Base-by-base conservation (phyloP, 2,113 vertebrate genomes). In the Psephotus haematonotus region DNA sequence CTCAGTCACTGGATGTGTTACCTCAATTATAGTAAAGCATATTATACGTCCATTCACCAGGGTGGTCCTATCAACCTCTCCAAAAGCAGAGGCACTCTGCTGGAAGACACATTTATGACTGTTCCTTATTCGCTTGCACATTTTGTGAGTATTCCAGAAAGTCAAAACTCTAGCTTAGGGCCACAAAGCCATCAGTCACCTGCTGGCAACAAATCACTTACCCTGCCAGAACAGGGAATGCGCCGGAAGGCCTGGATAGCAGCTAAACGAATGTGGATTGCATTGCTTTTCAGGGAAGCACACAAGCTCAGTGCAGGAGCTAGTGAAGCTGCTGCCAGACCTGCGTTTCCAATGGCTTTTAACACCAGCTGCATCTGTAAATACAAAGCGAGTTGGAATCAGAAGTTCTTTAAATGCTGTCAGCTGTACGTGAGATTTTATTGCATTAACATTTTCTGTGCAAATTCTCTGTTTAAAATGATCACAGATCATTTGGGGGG, bases 181-280 rank as follows among this genome's bases (percentile, higher is more conserved):
- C 12, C 78, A 67, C 70, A 44, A 80, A 35, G 37, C 15, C 43
- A 13, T 15, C 68, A 52, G n/a, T 15, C 37, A 28, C 20, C 60
- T 10, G 49, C 43, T 24, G 82, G 39, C 72, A 93, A n/a, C 28
- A 16, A 6, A n/a, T 17, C 20, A 96, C 99, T 98, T 86, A 99
- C 98, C 13, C 98, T 91, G 60, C 37, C 96, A 13, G 97, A 85
- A 91, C 99, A 99, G 86, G 98, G 98, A 37, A 99, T 75, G 70
- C 98, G 98, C 69, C 98, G 97, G 98, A 99, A 99, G 74, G 99
- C 98, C 35, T 98, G 97, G 23, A 99, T 27, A 41, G 98, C 98
- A 25, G 98, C 98, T 2, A 99, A 97, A 55, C 98, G 97, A 44
- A 98, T 96, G 90, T 98, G 96, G 1, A 93, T 10, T 0, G 95